Base-by-base conservation (phyloP, 2,113 vertebrate species). In the Cyanoderma ruficeps region DNA sequence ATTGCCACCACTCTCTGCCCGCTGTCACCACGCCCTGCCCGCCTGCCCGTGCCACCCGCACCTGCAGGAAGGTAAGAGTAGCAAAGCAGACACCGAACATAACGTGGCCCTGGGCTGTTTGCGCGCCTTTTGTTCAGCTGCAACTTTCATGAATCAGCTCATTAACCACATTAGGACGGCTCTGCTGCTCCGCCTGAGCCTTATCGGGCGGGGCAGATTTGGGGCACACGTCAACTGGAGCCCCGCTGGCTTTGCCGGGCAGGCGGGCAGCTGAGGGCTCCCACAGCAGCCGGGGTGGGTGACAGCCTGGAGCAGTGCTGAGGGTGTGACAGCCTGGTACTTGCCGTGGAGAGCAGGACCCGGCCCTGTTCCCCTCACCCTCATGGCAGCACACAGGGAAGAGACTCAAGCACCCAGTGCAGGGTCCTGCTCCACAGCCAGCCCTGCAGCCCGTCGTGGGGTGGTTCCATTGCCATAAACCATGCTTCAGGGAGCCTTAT, bases 81-180 rank as follows among this genome's bases (percentile, higher is more conserved):
- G 87, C 95, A 55, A 74, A 87, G 67, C 95, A 90, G 67, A 59
- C 89, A 57, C 44, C 17, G 71, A 88, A 52, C 15, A 1, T 95
- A 92, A 95, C 1, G 12, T 55, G 77, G 94, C 96, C 93, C 21
- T 24, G 59, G 96, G 96, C 93, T 91, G 64, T 88, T 86, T 53
- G 72, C 31, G 27, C 11, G 1, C 93, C 93, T 90, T 93, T 96
- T 95, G 96, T 95, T 95, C 52, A 4, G 56, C 24, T 2, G 44
- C 49, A 85, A 31, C 85, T 90, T 61, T 63, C 22, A 1, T 46
- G 69, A 68, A 49, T 72, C 89, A 47, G 97, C 74, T 77, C 46
- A 96, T 96, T 97, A 95, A 70, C 47, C 56, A 3, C 86, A 47
- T 94, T 92, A 96, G 78, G 94, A 20, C 0, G 20, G 94, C 83